phyloP scores from a whole-genome alignment of 2,888 invertebrate species.

The Heterodera filipjevi region DNA sequence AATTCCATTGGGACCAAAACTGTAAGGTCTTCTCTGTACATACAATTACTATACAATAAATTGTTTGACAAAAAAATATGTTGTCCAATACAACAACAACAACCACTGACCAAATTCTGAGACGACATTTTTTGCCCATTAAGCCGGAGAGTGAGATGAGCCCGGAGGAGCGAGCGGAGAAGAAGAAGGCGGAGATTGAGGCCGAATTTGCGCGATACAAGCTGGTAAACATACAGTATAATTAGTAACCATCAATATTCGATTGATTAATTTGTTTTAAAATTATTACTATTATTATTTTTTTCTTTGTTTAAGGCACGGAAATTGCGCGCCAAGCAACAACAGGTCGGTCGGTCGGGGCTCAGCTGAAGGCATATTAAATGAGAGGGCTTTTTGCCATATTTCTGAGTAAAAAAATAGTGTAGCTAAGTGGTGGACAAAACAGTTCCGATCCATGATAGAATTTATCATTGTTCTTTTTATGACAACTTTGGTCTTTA shows the following conservation, averaged over 20 bases:
- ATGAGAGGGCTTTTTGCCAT: no score
- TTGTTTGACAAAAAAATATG: background rate
- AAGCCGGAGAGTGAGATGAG: constrained; percentile 53
- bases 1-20: no score
- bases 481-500: no score
- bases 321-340: constrained; percentile 51
- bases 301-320: constrained; percentile 41
- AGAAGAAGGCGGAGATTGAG: constrained; percentile 60
- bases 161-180: constrained; percentile 59
- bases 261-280: background rate
- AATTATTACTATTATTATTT: no score
- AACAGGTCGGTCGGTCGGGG: background rate
- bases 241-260: background rate
- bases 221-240: constrained; percentile 21
- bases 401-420: no score
- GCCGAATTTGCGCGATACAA: constrained; percentile 63
- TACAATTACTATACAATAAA: background rate
- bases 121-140: background rate
- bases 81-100: background rate
- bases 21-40: no score
- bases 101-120: constrained; percentile 2
- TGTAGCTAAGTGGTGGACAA: no score
- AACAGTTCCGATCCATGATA: no score
- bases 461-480: no score
- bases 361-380: no score